Percentiles rank a stretch among this genome's conserved stretches.
Conservation (phyloP, 2,888 invertebrate species). For the Plebejus melissa region DNA sequence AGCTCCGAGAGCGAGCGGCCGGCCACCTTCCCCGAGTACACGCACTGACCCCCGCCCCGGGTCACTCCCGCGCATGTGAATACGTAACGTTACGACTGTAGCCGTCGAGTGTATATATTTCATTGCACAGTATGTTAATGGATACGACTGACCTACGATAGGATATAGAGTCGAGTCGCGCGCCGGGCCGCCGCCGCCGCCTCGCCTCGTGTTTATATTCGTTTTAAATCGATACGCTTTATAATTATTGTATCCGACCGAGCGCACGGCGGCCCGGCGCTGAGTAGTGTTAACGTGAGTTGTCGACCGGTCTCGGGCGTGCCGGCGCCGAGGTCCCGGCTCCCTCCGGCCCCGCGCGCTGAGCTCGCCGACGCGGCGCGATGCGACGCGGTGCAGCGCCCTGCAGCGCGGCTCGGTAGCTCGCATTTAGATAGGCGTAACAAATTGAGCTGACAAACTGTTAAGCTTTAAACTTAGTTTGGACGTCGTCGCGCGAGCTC, state of each 20-base stretch:
- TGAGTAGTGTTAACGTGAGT: conserved; percentile 56
- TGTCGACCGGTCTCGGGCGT: conserved; percentile 40
- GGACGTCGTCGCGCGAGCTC: conserved; percentile 51
- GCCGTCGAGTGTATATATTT: conserved; percentile 67
- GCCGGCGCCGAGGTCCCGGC: conserved; percentile 52
- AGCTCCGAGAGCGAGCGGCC: conserved; percentile 68
- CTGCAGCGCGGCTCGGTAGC: conserved; percentile 50
- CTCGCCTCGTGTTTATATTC: conserved; percentile 58
- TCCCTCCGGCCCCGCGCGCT: conserved; percentile 44
- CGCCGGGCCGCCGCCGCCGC: conserved; percentile 49
- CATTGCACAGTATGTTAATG: conserved; percentile 64
- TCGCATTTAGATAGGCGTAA: conserved; percentile 76
- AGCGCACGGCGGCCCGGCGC: conserved; percentile 53
- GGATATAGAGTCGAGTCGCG: conserved; percentile 56
- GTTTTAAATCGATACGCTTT: conserved; percentile 72
- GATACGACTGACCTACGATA: conserved; percentile 69
- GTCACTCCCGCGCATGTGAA: conserved; percentile 62
- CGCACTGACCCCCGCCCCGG: conserved; percentile 51
- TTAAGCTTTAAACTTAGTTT: conserved; percentile 69
- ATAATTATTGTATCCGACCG: conserved; percentile 61
- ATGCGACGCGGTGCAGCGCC: conserved; percentile 9
- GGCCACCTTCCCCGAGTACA: conserved; percentile 60
- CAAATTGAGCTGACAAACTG: conserved; percentile 70
- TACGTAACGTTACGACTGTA: conserved; percentile 51
- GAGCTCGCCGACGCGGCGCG: conserved; percentile 48